Base-by-base conservation (phyloP, 2,888 invertebrate genomes). In the Sisyra nigra region DNA sequence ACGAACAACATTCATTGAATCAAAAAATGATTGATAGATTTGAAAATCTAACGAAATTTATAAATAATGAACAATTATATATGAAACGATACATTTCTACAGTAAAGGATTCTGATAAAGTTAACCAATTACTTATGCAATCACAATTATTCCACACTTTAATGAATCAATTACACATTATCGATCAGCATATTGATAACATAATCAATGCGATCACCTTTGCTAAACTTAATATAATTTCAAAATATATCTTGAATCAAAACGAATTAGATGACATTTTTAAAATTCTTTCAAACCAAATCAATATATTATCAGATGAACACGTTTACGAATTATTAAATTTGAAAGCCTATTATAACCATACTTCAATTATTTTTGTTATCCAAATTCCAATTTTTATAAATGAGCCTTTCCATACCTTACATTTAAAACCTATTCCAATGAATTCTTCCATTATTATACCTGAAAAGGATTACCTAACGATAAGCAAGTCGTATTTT, bases 281-380 rank as follows among this genome's bases (percentile, higher is more conserved):
- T 30, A 8, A 30, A 30, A 30, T 9, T 9, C n/a, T 30, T 9
- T 8, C n/a, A 30, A 30, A 30, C n/a, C 31, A 30, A 30, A 30
- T 38, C 9, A 10, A 38, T 9, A 38, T 38, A 8, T 2, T 17
- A 38, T 38, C 18, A 10, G 5, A 11, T 9, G n/a, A n/a, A n/a
- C n/a, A n/a, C n/a, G n/a, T n/a, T n/a, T n/a, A n/a, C n/a, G n/a
- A n/a, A n/a, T n/a, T 38, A 7, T 3, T 38, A 10, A 30, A 15
- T 15, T 11, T 38, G 19, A 10, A 38, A 38, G 38, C 18, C 2
- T 38, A 38, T 13, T 10, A 38, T 38, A 38, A 38, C 18, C 9
- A 38, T 18, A 38, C 38, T 18, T 11, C 38, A 9, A 38, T 38
- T 18, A 38, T 38, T 8, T 38, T 38, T 38, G 19, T 10, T 3